phyloP scores from a whole-genome alignment of 1,140 invertebrate genomes.

The Dryas iulia region DNA sequence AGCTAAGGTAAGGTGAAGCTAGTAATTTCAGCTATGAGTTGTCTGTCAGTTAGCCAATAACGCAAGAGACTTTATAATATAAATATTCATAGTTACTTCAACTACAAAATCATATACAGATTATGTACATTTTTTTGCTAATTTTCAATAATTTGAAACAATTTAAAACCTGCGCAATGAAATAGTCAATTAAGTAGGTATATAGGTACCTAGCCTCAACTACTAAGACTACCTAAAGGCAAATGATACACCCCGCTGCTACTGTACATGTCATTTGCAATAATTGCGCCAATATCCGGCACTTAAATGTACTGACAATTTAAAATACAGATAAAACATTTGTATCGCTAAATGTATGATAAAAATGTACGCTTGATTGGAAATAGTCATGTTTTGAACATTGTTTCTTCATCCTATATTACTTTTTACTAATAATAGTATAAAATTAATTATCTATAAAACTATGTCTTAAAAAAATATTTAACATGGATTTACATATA shows the following conservation, averaged over 20 bases:
- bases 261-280: slow-evolving; percentile 30
- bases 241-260: slow-evolving; percentile 35
- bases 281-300: slow-evolving; percentile 64
- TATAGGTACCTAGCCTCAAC: not conserved
- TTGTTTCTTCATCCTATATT: not conserved
- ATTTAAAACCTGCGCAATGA: not conserved
- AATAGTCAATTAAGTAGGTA: not conserved
- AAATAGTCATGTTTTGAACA: not conserved
- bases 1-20: too few relatives aligned
- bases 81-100: too few relatives aligned
- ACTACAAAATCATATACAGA: too few relatives aligned
- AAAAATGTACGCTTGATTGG: slow-evolving; percentile 45
- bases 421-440: too few relatives aligned
- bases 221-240: slow-evolving; percentile 2
- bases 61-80: too few relatives aligned
- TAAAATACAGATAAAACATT: slow-evolving; percentile 45
- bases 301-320: slow-evolving; percentile 50
- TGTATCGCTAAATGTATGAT: slow-evolving; percentile 35
- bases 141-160: not conserved
- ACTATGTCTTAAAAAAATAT: too few relatives aligned
- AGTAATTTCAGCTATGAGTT: too few relatives aligned
- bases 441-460: too few relatives aligned
- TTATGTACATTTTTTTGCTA: too few relatives aligned
- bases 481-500: too few relatives aligned
- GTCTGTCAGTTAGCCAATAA: too few relatives aligned